Evolutionary conservation across 2,888 invertebrate genomes (phyloP), one percentile per base, ranked within the genome.

Genomic region (Amitus sp.): DNA sequence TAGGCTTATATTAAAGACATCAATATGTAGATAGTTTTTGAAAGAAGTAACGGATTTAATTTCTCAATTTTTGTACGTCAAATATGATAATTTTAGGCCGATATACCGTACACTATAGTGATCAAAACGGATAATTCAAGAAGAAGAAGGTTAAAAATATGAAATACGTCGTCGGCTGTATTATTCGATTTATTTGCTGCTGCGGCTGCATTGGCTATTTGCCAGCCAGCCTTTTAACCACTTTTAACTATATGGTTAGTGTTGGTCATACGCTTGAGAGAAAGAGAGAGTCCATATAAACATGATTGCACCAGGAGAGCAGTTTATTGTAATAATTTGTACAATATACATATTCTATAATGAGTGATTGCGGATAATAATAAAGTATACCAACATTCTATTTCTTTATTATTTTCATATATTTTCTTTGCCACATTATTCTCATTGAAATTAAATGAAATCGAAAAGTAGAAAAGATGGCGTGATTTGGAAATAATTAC

Each of bases 321-420:
- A 76, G 74, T 80, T 80, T 78, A 79, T 74, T 81, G 79, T 82
- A 80, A 81, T 80, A 75, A 80, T 82, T 82, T 81, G 80, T 82
- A 81, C 78, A 80, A 79, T 80, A 80, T 77, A 75, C 78, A n/a
- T 76, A 78, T 78, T 75, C 78, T 77, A 78, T 75, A 77, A 79
- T 67, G 74, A 72, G 72, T 68, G 67, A 71, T 74, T 73, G 70
- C 70, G 70, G 73, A 62, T 66, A 81, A n/a, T n/a, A n/a, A 80
- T 80, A 82, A 80, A 80, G 77, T 78, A 73, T 79, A 80, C 76
- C 80, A 77, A 79, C 78, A 80, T 80, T 80, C 79, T 80, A 78
- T 69, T 62, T 23, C 4, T 23, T 23, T 23, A 23, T 23, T 7
- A 23, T 23, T n/a, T n/a, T 23, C 23, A 23, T 23, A 5, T 23